These are phyloP conservation scores for Pinna nobilis DNA, from an alignment of 1,140 invertebrate species.

Conservation along the genomic window DNA sequence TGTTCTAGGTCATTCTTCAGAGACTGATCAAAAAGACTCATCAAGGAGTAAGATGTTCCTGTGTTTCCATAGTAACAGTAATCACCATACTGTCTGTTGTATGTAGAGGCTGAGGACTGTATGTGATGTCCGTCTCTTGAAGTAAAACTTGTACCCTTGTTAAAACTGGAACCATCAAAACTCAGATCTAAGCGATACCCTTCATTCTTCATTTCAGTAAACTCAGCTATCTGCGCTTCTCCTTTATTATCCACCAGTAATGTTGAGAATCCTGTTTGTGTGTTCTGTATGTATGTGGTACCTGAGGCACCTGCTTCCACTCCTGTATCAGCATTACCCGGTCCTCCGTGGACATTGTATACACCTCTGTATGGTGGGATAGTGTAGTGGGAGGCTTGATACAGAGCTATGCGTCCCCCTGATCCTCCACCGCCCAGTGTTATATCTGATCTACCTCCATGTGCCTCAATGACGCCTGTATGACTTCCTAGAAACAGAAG, in stretches of 20 bases:
- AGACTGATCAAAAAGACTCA: conserved; percentile 64
- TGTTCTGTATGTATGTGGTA: conserved; percentile 56
- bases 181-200: conserved; percentile 56
- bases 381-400: conserved; percentile 51
- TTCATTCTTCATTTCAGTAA: conserved; percentile 50
- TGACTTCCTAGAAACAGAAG: conserved; percentile 57
- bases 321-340: conserved; percentile 27
- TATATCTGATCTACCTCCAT: conserved; percentile 54
- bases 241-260: conserved; percentile 57
- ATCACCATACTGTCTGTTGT: background rate
- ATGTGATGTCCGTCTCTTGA: conserved; percentile 6
- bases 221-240: conserved; percentile 48
- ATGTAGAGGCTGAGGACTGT: conserved; percentile 7
- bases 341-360: conserved; percentile 53
- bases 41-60: conserved; percentile 39
- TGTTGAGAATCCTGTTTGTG: conserved; percentile 32
- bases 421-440: conserved; percentile 53
- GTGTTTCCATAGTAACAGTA: conserved; percentile 4
- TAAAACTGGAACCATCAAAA: background rate
- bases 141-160: background rate
- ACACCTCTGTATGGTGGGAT: conserved; percentile 58
- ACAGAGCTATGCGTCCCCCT: conserved; percentile 63
- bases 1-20: conserved; percentile 33
- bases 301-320: conserved; percentile 59
- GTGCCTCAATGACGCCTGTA: conserved; percentile 58